These are phyloP conservation scores for Globodera ellingtonae DNA, from an alignment of 1,140 invertebrate genomes.

Conservation along the genomic window DNA sequence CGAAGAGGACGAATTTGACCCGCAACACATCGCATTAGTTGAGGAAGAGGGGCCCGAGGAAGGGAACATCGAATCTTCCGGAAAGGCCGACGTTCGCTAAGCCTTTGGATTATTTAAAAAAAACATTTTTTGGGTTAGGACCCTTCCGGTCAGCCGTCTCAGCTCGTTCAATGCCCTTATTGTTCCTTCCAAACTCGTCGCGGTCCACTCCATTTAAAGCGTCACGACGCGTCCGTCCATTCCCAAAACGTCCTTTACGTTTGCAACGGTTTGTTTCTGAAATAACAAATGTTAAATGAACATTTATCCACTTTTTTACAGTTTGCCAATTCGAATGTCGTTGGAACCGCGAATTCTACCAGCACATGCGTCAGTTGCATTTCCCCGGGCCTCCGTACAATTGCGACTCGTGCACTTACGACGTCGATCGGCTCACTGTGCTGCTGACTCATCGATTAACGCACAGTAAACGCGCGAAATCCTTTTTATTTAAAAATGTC, in stretches of 20 bases:
- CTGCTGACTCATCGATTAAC: slow-evolving; percentile 70
- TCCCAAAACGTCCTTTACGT: slow-evolving; percentile 71
- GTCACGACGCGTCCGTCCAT: slow-evolving; percentile 69
- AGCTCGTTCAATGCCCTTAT: slow-evolving; percentile 26
- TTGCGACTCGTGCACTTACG: slow-evolving; percentile 63
- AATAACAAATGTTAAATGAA: neutral
- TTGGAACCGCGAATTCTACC: slow-evolving; percentile 73
- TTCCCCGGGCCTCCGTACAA: slow-evolving; percentile 30
- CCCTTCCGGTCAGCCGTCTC: slow-evolving; percentile 36
- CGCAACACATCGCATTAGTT: slow-evolving; percentile 26
- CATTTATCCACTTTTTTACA: neutral
- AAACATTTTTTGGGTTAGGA: neutral
- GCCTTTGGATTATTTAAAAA: neutral
- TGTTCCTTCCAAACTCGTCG: slow-evolving; percentile 63
- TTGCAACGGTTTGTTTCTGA: slow-evolving; percentile 66
- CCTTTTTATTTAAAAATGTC: slow-evolving; percentile 21
- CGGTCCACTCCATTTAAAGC: slow-evolving; percentile 69
- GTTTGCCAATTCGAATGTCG: slow-evolving; percentile 73
- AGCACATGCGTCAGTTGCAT: slow-evolving; percentile 70
- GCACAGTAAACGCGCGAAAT: slow-evolving; percentile 64
- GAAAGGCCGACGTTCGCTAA: neutral
- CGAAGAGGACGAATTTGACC: slow-evolving; percentile 48
- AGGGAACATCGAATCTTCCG: neutral
- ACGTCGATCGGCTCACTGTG: slow-evolving; percentile 69
- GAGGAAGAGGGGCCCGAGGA: slow-evolving; percentile 10